These are phyloP conservation scores for Psittacus erithacus DNA, from an alignment of 2,113 vertebrate genomes.

Conservation along the genomic window DNA sequence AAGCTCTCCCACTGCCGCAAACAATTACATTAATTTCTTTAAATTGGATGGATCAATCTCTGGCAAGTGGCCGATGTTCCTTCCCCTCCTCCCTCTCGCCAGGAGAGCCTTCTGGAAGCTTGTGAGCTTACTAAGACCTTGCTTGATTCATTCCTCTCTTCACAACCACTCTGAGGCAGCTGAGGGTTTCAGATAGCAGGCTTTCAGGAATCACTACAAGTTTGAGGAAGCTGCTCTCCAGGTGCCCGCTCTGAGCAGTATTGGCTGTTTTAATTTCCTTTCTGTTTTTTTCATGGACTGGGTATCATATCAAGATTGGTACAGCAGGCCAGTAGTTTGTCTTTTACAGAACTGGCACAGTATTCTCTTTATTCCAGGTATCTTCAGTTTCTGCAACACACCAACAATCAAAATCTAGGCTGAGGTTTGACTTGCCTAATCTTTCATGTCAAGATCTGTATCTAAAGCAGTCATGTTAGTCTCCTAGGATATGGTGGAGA, in stretches of 20 bases:
- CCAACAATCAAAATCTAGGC: background rate
- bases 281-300: background rate
- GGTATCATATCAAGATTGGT: background rate
- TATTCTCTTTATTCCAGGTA: background rate
- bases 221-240: background rate
- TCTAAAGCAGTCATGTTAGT: background rate
- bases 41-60: background rate
- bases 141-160: background rate
- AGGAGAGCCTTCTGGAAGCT: conserved; percentile 14
- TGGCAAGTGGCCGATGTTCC: background rate
- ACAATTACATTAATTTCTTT: conserved; percentile 39
- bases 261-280: background rate
- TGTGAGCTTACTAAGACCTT: background rate
- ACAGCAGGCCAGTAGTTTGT: background rate
- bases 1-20: conserved; percentile 17
- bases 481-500: background rate
- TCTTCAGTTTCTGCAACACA: background rate
- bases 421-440: background rate
- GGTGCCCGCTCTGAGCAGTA: background rate
- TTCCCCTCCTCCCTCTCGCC: background rate
- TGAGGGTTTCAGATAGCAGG: background rate
- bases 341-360: background rate
- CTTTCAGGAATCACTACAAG: background rate
- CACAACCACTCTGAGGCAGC: background rate
- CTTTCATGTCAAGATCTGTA: background rate